Percentiles rank a stretch among this genome's conserved stretches.
These are phyloP conservation scores for Sturmia bella DNA, from an alignment of 2,888 invertebrate species.

Conservation along the genomic window DNA sequence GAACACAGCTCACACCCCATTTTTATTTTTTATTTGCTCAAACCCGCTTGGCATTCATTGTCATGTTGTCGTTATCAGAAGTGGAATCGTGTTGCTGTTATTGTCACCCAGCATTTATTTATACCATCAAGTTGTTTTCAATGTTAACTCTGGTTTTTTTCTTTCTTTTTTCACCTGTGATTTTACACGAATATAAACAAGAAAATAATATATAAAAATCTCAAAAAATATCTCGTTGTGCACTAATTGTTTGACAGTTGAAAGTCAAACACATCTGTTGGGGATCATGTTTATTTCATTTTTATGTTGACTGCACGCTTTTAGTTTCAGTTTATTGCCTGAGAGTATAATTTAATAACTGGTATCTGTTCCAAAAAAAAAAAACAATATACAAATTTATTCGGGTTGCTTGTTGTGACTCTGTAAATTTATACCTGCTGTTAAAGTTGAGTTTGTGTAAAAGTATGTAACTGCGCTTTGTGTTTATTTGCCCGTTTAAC, in stretches of 20 bases:
- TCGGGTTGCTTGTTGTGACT: conserved; percentile 5
- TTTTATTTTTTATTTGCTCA: neutral
- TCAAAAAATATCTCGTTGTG: conserved; percentile 51
- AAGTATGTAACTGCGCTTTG: neutral
- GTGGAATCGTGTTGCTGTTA: conserved; percentile 45
- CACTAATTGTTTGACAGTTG: conserved; percentile 69
- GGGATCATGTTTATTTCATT: conserved; percentile 46
- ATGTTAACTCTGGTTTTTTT: conserved; percentile 52
- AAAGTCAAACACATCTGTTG: conserved; percentile 64
- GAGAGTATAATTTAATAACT: conserved; percentile 34
- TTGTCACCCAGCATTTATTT: conserved; percentile 43
- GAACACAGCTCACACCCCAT: neutral
- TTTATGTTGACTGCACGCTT: conserved; percentile 27
- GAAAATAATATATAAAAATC: neutral
- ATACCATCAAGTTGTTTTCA: conserved; percentile 59
- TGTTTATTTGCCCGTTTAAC: neutral
- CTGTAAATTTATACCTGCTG: neutral
- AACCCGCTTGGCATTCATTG: conserved; percentile 20
- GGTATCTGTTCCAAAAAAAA: conserved; percentile 9
- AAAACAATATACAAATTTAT: neutral
- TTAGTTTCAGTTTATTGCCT: conserved; percentile 37
- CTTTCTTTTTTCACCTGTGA: conserved; percentile 28
- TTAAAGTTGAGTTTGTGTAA: neutral
- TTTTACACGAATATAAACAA: conserved; percentile 4
- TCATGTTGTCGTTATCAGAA: conserved; percentile 24